Evolutionary conservation across 2,888 invertebrate genomes (phyloP).

Genomic region (Parnassius mnemosyne): DNA sequence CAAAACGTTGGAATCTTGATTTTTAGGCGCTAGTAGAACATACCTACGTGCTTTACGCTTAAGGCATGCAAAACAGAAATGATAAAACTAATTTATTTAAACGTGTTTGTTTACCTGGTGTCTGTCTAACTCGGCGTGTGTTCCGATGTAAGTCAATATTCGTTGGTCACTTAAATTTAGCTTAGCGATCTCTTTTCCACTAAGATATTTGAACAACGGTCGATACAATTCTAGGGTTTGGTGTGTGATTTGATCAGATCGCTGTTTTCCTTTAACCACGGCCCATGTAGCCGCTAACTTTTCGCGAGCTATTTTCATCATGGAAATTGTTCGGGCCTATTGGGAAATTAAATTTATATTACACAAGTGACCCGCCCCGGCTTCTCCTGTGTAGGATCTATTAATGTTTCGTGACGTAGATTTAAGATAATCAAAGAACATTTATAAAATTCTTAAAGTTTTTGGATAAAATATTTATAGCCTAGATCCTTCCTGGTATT

Average conservation of each 20-base stretch:
- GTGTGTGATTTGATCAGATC: slow-evolving; percentile 38
- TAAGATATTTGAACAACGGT: slow-evolving; percentile 65
- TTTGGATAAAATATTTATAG: no score
- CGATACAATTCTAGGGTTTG: slow-evolving; percentile 57
- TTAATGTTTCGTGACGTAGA: no score
- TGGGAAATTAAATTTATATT: no score
- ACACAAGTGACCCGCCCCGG: no score
- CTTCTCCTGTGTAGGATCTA: no score
- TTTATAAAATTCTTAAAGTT: no score
- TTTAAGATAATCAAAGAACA: no score
- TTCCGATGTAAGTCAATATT: slow-evolving; percentile 62
- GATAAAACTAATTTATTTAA: neutral
- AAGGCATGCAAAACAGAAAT: no score
- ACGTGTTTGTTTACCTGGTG: slow-evolving; percentile 53
- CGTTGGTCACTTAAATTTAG: slow-evolving; percentile 56
- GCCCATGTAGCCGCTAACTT: slow-evolving; percentile 61
- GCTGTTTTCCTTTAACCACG: slow-evolving; percentile 47
- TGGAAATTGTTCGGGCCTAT: slow-evolving; percentile 66
- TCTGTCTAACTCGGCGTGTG: slow-evolving; percentile 60
- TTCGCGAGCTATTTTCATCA: slow-evolving; percentile 64
- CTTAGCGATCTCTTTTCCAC: slow-evolving; percentile 60
- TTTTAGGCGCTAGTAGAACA: no score
- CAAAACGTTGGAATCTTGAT: no score
- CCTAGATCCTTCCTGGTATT: no score
- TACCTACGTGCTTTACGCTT: no score